Base-by-base conservation (phyloP, 1,140 invertebrate species). In the Anastrepha obliqua region DNA sequence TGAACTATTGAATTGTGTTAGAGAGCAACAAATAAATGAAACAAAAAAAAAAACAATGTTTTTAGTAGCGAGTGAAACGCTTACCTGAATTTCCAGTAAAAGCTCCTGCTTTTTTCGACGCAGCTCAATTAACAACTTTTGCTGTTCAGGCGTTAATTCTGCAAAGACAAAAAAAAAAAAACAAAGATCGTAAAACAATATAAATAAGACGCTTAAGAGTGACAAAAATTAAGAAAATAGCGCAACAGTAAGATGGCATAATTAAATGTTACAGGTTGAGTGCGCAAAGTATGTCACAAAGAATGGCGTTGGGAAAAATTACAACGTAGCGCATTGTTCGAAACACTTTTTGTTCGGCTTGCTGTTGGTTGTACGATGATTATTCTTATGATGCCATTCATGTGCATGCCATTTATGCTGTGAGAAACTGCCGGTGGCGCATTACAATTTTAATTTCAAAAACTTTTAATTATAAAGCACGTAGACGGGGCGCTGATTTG, bases 121-220 rank as follows among this genome's bases (percentile, higher is more conserved):
- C 90, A 99, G 98, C 92, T 98, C 97, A 89, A 97, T 96, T 87
- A 99, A 94, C 89, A 98, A 95, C 93, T 98, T 97, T 91, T 98
- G 97, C 93, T 99, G 98, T 91, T 98, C 98, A 44, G 96, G 95
- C 87, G 97, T 98, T 91, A 99, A 94, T 95, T 99, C 98, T 98
- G 95, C 87, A 97, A 29, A 97, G 95, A 89, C 95, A 96, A 90
- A 94, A 96, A 86, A 65, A 74, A 64, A 81, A 87, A 70, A 78
- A 88, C 59, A 81, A 99, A 99, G 98, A 98, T 15, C n/a, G 15
- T 55, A 58, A 58, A 58, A 81, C 51, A 20, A 55, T 4, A 64
- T 29, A 64, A 64, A 20, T 64, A 29, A 20, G 6, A 11, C 11
- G 1, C 4, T n/a, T 85, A 20, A 85, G 51, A 20, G 6, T 6